Evolutionary conservation across 2,888 invertebrate species (phyloP), one percentile per base, ranked within the genome.

Genomic region (Scaptomyza cyrtandrae): DNA sequence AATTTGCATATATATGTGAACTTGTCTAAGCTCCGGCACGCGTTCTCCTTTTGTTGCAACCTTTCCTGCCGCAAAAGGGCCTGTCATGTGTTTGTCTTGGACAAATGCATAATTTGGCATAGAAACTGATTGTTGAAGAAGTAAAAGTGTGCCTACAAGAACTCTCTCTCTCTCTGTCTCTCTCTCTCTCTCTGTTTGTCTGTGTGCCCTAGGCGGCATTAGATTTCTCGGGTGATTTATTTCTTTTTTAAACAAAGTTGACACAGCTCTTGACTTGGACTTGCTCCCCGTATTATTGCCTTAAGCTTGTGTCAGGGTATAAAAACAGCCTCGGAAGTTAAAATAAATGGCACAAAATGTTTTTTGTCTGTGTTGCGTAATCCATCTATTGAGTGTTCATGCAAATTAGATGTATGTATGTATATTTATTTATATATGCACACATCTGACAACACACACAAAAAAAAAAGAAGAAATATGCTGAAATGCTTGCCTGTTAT

Each of bases 21-120:
- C 60, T 37, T 54, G 48, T 37, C 52, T 29, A 52, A 58, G 45
- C 37, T 43, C 33, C 41, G 29, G 11, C 43, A 52, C 46, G 24
- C 52, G 54, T 16, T 39, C 16, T 10, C 7, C 41, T 57, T 39
- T n/a, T n/a, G n/a, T n/a, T n/a, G n/a, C 4, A 16, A 41, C 16
- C 14, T 31, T 53, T 78, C 69, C 33, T 3, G 16, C 11, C 41
- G 9, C 13, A 24, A 24, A 16, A 48, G 31, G 48, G 37, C 46
- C 49, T 52, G 56, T 35, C 62, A 71, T 62, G 64, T 64, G 62
- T 50, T n/a, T 50, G 39, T 55, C 37, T 54, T 63, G 50, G 46
- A 62, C 82, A 85, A 79, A 70, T 87, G 88, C 82, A 83, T 82
- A 83, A 81, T 79, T 81, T 85, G 71, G 54, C 68, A 58, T 59